Evolutionary conservation across 2,797 vertebrate genomes (phyloP), one percentile per base, ranked within the genome.

Genomic region (Taeniopygia guttata): DNA sequence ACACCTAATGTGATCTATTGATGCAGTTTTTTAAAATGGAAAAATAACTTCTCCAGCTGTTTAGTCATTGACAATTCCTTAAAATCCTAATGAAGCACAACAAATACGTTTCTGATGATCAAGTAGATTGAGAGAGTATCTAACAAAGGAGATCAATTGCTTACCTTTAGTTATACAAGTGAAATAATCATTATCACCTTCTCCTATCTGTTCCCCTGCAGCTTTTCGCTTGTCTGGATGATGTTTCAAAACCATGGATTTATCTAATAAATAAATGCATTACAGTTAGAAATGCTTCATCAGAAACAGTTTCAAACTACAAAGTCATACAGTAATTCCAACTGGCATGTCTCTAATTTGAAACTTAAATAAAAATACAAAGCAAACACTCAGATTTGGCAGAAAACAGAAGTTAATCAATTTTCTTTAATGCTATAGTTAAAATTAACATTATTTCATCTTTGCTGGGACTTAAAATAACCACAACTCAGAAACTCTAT

Each of bases 151-250:
- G 11, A 67, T 59, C 19, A 73, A 14, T 34, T 51, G 27, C 95
- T 98, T 96, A 98, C 98, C 98, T 98, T 98, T 98, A 95, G 98
- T 98, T 95, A 98, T 98, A 85, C 98, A 98, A 4, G 98, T 98
- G 73, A 98, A 98, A 92, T 99, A 99, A 97, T 99, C 99, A 40
- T 99, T 99, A 96, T 99, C 98, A 34, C 98, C 99, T 97, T 99
- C 99, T 78, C 98, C 98, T 54, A 99, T 99, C 97, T 99, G 99
- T 85, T 99, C 99, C 73, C 99, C 99, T 18, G 99, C 98, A 89
- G 99, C 99, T 99, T 99, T 99, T 97, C 99, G 98, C 95, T 99
- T 99, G 97, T 99, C 99, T 10, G 99, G 99, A 68, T 99, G 99
- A 96, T 99, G 99, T 97, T 99, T 99, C 97, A 99, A 97, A 96